A percentile compares a stretch with the other conserved stretches of the same genome.
phyloP scores from a whole-genome alignment of 1,140 invertebrate species.

The Matsumurasca onukii region DNA sequence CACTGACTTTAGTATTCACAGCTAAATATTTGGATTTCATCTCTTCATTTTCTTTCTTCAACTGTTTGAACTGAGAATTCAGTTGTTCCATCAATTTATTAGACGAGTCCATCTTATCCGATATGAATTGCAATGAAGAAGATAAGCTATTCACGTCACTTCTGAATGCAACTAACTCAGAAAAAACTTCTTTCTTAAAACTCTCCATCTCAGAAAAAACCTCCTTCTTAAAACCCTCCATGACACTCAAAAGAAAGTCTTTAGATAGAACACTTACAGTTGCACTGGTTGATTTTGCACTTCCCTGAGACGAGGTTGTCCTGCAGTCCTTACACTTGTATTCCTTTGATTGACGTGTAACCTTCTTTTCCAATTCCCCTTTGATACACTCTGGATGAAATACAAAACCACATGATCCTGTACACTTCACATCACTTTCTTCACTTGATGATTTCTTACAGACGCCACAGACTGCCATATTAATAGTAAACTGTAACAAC shows the following conservation, averaged over 20 bases:
- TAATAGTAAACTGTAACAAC: too few relatives aligned
- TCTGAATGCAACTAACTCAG: not conserved
- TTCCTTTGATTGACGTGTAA: not conserved
- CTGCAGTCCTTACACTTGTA: slow-evolving; percentile 5
- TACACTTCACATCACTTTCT: slow-evolving; percentile 1
- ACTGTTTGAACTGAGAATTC: not conserved
- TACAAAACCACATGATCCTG: slow-evolving; percentile 9
- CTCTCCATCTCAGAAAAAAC: not conserved
- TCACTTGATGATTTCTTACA: not conserved
- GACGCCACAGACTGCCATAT: slow-evolving; percentile 14
- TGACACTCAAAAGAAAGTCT: not conserved
- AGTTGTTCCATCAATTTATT: not conserved
- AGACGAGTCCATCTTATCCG: not conserved
- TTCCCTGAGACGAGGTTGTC: not conserved
- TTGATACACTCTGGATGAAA: not conserved
- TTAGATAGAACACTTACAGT: not conserved
- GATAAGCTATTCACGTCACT: not conserved
- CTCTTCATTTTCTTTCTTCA: slow-evolving; percentile 7
- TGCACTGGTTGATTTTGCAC: not conserved
- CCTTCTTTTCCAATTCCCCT: not conserved
- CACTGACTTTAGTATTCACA: too few relatives aligned
- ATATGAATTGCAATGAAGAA: not conserved
- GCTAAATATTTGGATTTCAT: too few relatives aligned
- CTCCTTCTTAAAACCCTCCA: slow-evolving; percentile 4
- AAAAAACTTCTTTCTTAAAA: not conserved